These are phyloP conservation scores for Cyrtodaria siliqua DNA, from an alignment of 2,888 invertebrate genomes.

Conservation along the genomic window DNA sequence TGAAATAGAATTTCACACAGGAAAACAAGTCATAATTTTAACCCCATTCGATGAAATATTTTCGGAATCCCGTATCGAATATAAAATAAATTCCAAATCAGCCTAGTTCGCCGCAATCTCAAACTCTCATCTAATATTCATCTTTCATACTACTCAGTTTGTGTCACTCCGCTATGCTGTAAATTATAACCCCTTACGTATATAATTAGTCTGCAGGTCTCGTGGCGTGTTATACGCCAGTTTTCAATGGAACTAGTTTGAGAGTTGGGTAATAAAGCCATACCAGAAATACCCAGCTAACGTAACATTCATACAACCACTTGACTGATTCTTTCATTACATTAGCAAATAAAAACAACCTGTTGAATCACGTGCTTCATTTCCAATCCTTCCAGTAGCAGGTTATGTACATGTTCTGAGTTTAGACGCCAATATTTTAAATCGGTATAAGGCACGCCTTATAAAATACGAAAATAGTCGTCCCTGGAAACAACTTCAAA, in stretches of 20 bases:
- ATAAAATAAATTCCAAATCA: constrained; percentile 51
- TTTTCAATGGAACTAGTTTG: constrained; percentile 7
- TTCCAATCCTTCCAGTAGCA: too few relatives aligned
- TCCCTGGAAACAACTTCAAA: too few relatives aligned
- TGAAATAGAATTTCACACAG: constrained; percentile 50
- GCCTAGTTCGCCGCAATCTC: constrained; percentile 1
- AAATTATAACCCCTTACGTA: constrained; percentile 26
- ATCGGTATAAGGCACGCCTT: too few relatives aligned
- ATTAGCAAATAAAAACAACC: too few relatives aligned
- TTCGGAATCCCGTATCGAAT: constrained; percentile 41
- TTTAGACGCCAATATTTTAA: too few relatives aligned
- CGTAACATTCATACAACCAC: not conserved
- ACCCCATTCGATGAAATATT: constrained; percentile 46
- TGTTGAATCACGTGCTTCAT: too few relatives aligned
- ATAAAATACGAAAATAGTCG: too few relatives aligned
- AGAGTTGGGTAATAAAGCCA: constrained; percentile 4
- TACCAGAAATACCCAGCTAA: not conserved
- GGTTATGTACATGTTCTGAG: too few relatives aligned
- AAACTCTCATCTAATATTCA: not conserved
- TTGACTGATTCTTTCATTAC: not conserved
- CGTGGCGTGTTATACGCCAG: constrained; percentile 23
- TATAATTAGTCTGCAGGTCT: constrained; percentile 34
- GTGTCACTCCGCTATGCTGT: not conserved
- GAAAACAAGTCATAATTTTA: constrained; percentile 37
- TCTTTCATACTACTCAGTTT: not conserved